Percentiles rank a stretch among this genome's conserved stretches.
Evolutionary conservation across 2,797 vertebrate genomes (phyloP).

Genomic region (Brachymystax lenok): DNA sequence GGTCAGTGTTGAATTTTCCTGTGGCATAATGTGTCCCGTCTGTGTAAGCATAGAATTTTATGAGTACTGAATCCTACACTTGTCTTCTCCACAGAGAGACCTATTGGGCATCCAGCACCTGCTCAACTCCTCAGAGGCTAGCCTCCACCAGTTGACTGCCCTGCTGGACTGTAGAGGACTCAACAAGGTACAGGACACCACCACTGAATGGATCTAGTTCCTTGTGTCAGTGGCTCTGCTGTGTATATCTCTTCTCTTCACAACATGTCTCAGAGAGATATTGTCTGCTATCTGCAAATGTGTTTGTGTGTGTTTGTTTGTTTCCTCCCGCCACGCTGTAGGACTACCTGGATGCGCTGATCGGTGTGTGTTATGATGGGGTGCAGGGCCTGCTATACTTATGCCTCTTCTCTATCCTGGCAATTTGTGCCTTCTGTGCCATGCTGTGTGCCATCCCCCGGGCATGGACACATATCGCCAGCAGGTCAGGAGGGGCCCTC

Average conservation of each 20-base stretch:
- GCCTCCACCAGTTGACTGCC: constrained; percentile 93
- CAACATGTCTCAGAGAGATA: not conserved
- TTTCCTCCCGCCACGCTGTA: constrained; percentile 49
- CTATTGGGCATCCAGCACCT: constrained; percentile 86
- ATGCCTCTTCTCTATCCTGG: constrained; percentile 89
- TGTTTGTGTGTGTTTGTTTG: constrained; percentile 7
- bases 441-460: constrained; percentile 85
- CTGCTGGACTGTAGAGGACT: constrained; percentile 94
- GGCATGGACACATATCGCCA: constrained; percentile 84
- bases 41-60: not conserved
- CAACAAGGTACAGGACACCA: constrained; percentile 84
- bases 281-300: not conserved
- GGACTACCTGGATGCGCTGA: constrained; percentile 93
- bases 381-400: constrained; percentile 93
- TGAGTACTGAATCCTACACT: not conserved
- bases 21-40: not conserved
- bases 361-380: constrained; percentile 92
- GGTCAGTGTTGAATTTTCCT: constrained; percentile 68
- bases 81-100: constrained; percentile 78
- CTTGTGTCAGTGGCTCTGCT: not conserved
- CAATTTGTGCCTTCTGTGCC: constrained; percentile 84
- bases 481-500: constrained; percentile 71
- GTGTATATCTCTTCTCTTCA: not conserved
- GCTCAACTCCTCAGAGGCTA: constrained; percentile 88
- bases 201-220: not conserved